Evolutionary conservation across 2,888 invertebrate genomes (phyloP).

Genomic region (Euphydryas editha): DNA sequence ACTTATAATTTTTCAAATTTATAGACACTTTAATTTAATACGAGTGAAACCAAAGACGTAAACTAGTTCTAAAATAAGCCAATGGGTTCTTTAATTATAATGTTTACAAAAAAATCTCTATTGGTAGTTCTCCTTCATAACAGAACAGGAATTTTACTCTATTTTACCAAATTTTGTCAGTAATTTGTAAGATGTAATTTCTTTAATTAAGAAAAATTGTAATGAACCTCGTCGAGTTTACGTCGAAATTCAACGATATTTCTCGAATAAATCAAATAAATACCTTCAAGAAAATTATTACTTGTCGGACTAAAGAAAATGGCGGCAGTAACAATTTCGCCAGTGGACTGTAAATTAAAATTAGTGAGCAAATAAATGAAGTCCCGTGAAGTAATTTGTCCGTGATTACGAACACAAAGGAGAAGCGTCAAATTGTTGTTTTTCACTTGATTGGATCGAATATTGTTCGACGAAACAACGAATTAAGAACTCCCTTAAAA

Average conservation of each 20-base stretch:
- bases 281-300: slow-evolving; percentile 2
- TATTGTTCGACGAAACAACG: slow-evolving; percentile 21
- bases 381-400: slow-evolving; percentile 22
- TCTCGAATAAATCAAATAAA: slow-evolving; percentile 13
- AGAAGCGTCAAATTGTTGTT: slow-evolving; percentile 22
- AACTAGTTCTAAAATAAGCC: too few relatives aligned
- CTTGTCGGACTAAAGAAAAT: slow-evolving; percentile 13
- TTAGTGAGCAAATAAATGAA: slow-evolving; percentile 25
- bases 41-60: too few relatives aligned
- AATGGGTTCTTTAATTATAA: not conserved
- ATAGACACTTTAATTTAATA: too few relatives aligned
- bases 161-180: not conserved
- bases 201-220: slow-evolving; percentile 10
- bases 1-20: too few relatives aligned
- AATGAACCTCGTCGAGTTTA: not conserved
- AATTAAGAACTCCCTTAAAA: slow-evolving; percentile 16
- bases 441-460: slow-evolving; percentile 22
- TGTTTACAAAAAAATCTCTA: not conserved
- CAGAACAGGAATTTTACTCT: not conserved
- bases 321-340: slow-evolving; percentile 18
- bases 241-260: slow-evolving; percentile 7
- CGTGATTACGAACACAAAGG: slow-evolving; percentile 24
- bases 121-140: not conserved
- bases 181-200: slow-evolving; percentile 4
- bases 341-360: slow-evolving; percentile 25